Percentiles rank a stretch among this genome's conserved stretches.
phyloP scores from a whole-genome alignment of 2,797 vertebrate genomes.

The Helicolenus hilgendorfi region DNA sequence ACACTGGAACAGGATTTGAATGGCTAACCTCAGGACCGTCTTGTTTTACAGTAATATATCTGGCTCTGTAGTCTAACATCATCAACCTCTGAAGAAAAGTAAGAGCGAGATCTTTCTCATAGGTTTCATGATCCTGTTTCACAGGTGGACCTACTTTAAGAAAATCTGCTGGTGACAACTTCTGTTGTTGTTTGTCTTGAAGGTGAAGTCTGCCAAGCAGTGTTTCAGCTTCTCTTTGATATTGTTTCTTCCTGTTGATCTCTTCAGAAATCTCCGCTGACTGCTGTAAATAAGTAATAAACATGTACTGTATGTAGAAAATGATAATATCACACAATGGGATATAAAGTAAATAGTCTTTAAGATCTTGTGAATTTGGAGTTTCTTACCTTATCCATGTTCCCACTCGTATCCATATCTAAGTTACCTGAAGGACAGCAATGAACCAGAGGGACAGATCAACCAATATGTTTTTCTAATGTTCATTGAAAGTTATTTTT shows the following conservation, averaged over 20 bases:
- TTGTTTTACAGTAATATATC: conserved; percentile 64
- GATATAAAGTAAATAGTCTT: not conserved
- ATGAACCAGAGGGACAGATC: no score
- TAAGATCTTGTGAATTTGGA: not conserved
- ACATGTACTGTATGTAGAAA: no score
- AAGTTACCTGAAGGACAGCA: not conserved
- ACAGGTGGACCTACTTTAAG: conserved; percentile 35
- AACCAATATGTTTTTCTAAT: no score
- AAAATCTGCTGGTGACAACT: conserved; percentile 51
- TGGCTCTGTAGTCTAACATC: conserved; percentile 81
- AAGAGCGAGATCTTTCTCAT: conserved; percentile 34
- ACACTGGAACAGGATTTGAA: not conserved
- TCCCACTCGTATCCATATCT: not conserved
- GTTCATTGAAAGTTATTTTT: no score
- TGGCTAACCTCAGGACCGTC: not conserved
- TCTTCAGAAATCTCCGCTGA: not conserved
- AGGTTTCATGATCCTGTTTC: not conserved
- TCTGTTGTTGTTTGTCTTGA: conserved; percentile 2
- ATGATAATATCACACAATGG: not conserved
- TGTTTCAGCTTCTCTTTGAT: not conserved
- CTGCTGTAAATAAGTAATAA: conserved; percentile 32
- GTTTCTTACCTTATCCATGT: conserved; percentile 2
- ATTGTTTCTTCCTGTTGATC: fast-evolving
- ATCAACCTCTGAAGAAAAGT: conserved; percentile 81
- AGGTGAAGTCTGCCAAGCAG: conserved; percentile 51